A percentile compares a stretch with the other conserved stretches of the same genome.
Conservation (phyloP, 2,888 invertebrate species). For the Cheiracanthium punctorium region DNA sequence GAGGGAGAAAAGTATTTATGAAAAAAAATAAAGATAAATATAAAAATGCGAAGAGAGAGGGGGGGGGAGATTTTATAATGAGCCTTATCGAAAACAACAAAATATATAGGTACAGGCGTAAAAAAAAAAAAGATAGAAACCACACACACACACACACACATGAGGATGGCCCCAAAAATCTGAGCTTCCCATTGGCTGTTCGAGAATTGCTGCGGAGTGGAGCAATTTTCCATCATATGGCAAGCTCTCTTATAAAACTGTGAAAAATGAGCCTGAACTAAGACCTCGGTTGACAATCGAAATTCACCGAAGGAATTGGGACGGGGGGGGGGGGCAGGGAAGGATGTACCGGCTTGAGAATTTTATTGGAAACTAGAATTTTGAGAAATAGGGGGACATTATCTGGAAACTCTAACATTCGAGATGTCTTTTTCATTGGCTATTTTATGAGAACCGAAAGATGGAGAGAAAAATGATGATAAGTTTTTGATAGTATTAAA, state of each 20-base stretch:
- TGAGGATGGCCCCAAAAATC: conserved; percentile 19
- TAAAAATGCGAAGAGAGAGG: conserved; percentile 20
- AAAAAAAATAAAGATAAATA: conserved; percentile 4
- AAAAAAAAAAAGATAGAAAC: background rate
- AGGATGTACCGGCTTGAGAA: no score
- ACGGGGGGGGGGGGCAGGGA: no score
- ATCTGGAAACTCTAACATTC: background rate
- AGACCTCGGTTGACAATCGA: conserved; percentile 46
- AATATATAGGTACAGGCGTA: conserved; percentile 37
- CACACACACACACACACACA: no score
- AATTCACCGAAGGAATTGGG: conserved; percentile 18
- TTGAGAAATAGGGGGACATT: conserved; percentile 8
- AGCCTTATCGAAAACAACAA: conserved; percentile 68
- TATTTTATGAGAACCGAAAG: background rate
- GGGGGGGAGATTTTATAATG: conserved; percentile 58
- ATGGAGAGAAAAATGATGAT: background rate
- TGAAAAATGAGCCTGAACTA: conserved; percentile 65
- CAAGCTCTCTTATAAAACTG: conserved; percentile 26
- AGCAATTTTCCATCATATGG: conserved; percentile 48
- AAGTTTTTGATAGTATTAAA: background rate
- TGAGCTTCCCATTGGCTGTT: conserved; percentile 40
- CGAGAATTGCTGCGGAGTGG: conserved; percentile 28
- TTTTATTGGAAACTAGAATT: background rate
- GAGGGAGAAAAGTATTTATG: conserved; percentile 22
- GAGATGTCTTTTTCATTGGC: background rate